A percentile compares a stretch with the other conserved stretches of the same genome.
Evolutionary conservation across 2,797 vertebrate species (phyloP).

Genomic region (Pachyuromys duprasi): DNA sequence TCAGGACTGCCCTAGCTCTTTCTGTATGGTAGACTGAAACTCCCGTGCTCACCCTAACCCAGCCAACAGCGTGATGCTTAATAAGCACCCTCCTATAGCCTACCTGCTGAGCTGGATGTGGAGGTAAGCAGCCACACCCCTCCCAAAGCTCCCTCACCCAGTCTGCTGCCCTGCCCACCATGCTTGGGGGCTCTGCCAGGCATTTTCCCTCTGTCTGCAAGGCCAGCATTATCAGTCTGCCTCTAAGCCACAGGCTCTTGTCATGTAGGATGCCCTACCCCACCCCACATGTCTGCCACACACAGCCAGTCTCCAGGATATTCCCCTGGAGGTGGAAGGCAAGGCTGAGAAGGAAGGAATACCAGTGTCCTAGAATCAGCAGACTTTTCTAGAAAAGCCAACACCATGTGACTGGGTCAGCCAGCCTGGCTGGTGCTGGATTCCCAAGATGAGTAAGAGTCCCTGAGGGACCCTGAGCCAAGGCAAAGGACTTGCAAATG

Average conservation of each 20-base stretch:
- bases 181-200: neutral
- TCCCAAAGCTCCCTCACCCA: neutral
- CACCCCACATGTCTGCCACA: neutral
- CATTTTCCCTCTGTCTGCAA: conserved; percentile 26
- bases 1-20: no score
- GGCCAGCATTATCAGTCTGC: neutral
- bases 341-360: neutral
- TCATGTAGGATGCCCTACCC: neutral
- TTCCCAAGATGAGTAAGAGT: neutral
- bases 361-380: neutral
- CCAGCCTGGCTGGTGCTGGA: neutral
- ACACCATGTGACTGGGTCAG: neutral
- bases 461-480: neutral
- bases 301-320: neutral
- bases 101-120: neutral
- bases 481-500: neutral
- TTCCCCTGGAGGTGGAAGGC: neutral
- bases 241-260: neutral
- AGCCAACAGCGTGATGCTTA: neutral
- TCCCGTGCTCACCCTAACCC: neutral
- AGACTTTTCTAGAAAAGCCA: conserved; percentile 4
- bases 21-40: fast-evolving
- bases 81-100: neutral
- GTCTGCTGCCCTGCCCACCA: neutral
- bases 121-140: no score